These are phyloP conservation scores for Marcusenius ussheri DNA, from an alignment of 2,113 vertebrate genomes.

Conservation along the genomic window DNA sequence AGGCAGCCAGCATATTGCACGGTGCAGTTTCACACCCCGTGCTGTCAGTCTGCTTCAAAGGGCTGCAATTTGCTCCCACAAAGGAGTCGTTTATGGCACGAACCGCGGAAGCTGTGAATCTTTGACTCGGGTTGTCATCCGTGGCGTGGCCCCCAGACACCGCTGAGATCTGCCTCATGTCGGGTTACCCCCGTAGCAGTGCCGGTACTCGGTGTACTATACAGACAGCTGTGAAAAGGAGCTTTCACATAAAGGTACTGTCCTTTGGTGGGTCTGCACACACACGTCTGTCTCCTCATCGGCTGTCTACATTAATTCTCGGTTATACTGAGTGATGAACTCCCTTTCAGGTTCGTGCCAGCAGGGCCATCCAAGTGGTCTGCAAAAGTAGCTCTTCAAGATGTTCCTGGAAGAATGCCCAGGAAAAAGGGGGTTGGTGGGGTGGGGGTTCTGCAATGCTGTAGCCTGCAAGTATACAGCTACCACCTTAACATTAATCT, in stretches of 20 bases:
- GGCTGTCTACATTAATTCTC: not conserved
- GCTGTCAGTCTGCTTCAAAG: not conserved
- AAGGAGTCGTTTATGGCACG: not conserved
- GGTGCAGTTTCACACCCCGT: not conserved
- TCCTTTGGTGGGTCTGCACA: not conserved
- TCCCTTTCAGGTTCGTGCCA: not conserved
- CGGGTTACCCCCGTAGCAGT: not conserved
- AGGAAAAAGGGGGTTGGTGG: not conserved
- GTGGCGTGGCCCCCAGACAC: not conserved
- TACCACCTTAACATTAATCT: not conserved
- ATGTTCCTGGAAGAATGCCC: not conserved
- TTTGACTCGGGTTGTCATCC: not conserved
- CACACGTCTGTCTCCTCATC: not conserved
- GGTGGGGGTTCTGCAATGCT: not conserved
- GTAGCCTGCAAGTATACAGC: not conserved
- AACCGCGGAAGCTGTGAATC: not conserved
- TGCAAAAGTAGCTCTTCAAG: not conserved
- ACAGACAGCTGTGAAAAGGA: not conserved
- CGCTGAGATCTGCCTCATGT: not conserved
- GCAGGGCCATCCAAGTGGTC: not conserved
- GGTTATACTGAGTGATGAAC: not conserved
- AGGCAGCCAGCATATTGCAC: not conserved
- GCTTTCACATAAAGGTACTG: not conserved
- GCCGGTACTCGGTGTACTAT: not conserved
- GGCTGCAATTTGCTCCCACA: not conserved